Base-by-base conservation (phyloP, 2,888 invertebrate genomes). In the Limnephilus auricula region DNA sequence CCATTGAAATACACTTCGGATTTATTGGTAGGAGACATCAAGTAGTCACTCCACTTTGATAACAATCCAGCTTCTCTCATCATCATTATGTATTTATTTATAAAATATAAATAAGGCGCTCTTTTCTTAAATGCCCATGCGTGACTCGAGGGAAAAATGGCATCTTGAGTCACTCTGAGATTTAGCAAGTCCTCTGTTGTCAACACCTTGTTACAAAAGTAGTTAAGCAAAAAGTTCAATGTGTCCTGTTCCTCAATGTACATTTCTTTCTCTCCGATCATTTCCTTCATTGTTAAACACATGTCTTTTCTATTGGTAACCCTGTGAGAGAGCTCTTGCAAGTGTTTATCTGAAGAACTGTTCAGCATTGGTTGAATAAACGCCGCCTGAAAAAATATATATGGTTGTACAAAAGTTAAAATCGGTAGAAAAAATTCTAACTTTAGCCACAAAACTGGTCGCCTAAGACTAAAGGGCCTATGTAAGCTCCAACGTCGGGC, bases 371-470 rank as follows among this genome's bases (percentile, higher is more conserved):
- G 40, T 32, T 79, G 18, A 50, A 90, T 65, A 25, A 87, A 79
- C 12, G 4, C n/a, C 5, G 79, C 79, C 90, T 90, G 50, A 83
- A 90, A 90, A 89, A 45, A 89, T n/a, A 82, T n/a, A 82, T 37
- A 30, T 40, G 0, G 9, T n/a, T 85, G 32, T 1, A 10, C 25
- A 25, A 83, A 65, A 65, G 25, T 31, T 31, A 5, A 25, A 31
- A 4, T 79, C 18, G 79, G 79, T 3, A 31, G 3, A 15, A 2
- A 79, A 3, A 79, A 3, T 79, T 13, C 15, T 30, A 3, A 12
- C 13, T 2, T 45, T 45, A 13, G 6, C 0, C 31, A 80, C 10
- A 79, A 13, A 79, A 45, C 45, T 13, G 45, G 45, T 13, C 45
- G 1, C 12, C 6, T 18, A 18, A 65, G 13, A 65, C 25, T 50